Percentiles rank a stretch among this genome's conserved stretches.
These are phyloP conservation scores for Syndactyla subalaris DNA, from an alignment of 2,797 vertebrate species.

Conservation along the genomic window DNA sequence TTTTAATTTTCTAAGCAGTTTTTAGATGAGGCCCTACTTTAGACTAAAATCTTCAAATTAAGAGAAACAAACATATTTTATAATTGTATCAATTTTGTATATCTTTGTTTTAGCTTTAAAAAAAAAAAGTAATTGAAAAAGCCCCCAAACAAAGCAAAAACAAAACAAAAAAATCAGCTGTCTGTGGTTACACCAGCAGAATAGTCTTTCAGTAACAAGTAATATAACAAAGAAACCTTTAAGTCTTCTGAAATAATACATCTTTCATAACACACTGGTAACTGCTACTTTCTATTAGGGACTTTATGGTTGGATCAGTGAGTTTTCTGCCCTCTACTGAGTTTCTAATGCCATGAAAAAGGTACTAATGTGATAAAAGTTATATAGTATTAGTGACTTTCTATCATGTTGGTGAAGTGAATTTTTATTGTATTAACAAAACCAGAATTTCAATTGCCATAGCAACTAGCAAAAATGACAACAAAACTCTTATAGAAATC, in stretches of 20 bases:
- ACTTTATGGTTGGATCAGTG: slow-evolving; percentile 50
- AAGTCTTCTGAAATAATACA: slow-evolving; percentile 23
- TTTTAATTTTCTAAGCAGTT: neutral
- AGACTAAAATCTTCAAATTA: neutral
- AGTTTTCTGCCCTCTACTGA: slow-evolving; percentile 61
- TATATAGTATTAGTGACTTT: slow-evolving; percentile 67
- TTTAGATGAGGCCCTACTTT: neutral
- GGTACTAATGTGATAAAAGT: slow-evolving; percentile 72
- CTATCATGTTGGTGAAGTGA: slow-evolving; percentile 66
- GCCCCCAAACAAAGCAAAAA: neutral
- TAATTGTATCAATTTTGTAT: neutral
- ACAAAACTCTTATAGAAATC: slow-evolving; percentile 32
- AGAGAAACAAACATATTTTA: no score
- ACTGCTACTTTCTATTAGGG: slow-evolving; percentile 62
- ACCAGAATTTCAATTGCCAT: slow-evolving; percentile 47
- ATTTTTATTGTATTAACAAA: slow-evolving; percentile 73
- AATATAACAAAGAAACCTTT: neutral
- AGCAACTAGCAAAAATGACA: slow-evolving; percentile 52
- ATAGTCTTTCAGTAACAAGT: neutral
- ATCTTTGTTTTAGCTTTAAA: neutral
- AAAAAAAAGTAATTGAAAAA: neutral
- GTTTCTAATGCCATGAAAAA: slow-evolving; percentile 67
- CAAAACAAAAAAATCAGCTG: neutral
- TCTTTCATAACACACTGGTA: slow-evolving; percentile 51
- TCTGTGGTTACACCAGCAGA: neutral